Evolutionary conservation across 2,888 invertebrate species (phyloP).

Genomic region (Eurytoma californica): DNA sequence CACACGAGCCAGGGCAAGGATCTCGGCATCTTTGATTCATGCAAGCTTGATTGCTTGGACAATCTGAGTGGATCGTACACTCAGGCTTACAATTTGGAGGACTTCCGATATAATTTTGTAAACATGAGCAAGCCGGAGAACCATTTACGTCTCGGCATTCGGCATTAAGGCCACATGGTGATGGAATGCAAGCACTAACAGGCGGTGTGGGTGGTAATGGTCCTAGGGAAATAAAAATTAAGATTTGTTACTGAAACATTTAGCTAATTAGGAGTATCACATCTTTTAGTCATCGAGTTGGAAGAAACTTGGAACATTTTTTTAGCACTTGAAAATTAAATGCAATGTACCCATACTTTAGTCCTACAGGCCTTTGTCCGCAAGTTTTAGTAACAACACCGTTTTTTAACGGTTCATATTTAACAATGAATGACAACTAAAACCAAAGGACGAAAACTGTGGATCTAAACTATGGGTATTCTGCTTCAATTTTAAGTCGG

Average conservation of each 20-base stretch:
- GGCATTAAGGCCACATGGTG: conserved; percentile 79
- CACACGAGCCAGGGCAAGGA: conserved; percentile 89
- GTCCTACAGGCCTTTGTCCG: too few relatives aligned
- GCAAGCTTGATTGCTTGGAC: conserved; percentile 85
- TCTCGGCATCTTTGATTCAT: conserved; percentile 85
- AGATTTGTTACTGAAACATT: not conserved
- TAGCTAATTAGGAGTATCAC: too few relatives aligned
- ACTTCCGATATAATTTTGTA: conserved; percentile 72
- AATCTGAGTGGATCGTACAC: conserved; percentile 85
- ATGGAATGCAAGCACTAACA: conserved; percentile 76
- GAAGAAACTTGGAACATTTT: too few relatives aligned
- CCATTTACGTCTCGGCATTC: conserved; percentile 77
- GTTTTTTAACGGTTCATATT: too few relatives aligned
- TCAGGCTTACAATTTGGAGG: conserved; percentile 83
- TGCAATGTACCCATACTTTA: too few relatives aligned
- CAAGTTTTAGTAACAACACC: not conserved
- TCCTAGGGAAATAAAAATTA: conserved; percentile 71
- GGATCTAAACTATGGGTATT: too few relatives aligned
- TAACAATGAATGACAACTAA: too few relatives aligned
- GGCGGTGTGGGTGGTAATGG: conserved; percentile 61
- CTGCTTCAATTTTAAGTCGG: too few relatives aligned
- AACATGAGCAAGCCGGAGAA: conserved; percentile 77
- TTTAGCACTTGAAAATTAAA: too few relatives aligned
- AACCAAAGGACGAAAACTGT: too few relatives aligned
- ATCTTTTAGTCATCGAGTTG: too few relatives aligned